Evolutionary conservation across 2,797 vertebrate species (phyloP).

Genomic region (Dallia pectoralis): DNA sequence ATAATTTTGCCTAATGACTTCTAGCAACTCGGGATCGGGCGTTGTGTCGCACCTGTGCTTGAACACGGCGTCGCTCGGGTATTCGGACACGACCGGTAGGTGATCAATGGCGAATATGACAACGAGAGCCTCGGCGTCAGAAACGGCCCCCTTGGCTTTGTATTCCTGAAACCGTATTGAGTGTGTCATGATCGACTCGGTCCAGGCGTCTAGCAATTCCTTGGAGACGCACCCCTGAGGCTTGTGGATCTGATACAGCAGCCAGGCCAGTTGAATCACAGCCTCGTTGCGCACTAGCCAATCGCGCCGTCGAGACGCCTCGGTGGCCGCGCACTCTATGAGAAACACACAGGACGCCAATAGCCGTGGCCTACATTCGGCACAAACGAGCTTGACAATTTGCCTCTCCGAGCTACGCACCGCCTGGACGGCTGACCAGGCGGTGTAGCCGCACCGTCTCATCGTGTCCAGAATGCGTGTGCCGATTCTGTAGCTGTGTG

Average conservation of each 20-base stretch:
- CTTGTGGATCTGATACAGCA: not conserved
- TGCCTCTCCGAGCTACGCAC: not conserved
- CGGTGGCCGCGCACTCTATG: constrained; percentile 1
- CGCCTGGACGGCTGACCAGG: constrained; percentile 23
- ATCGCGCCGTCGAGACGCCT: not conserved
- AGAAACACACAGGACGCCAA: not conserved
- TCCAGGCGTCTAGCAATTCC: not conserved
- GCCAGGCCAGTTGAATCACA: not conserved
- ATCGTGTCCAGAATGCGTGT: not conserved
- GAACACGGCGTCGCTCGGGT: not conserved
- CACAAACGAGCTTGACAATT: rapidly evolving
- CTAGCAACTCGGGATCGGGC: not conserved
- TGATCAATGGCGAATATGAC: not conserved
- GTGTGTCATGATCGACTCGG: not conserved
- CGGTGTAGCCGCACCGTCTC: constrained; percentile 20
- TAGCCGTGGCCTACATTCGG: not conserved
- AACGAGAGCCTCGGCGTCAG: not conserved
- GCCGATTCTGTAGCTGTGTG: too few species aligned
- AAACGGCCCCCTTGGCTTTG: not conserved
- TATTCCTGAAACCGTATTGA: not conserved
- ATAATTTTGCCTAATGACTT: not conserved
- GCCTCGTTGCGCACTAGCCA: constrained; percentile 23
- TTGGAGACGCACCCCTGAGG: not conserved
- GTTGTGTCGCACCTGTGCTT: not conserved
- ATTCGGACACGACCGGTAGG: not conserved